Evolutionary conservation across 2,797 vertebrate genomes (phyloP).

Genomic region (Diglossa cyanea): DNA sequence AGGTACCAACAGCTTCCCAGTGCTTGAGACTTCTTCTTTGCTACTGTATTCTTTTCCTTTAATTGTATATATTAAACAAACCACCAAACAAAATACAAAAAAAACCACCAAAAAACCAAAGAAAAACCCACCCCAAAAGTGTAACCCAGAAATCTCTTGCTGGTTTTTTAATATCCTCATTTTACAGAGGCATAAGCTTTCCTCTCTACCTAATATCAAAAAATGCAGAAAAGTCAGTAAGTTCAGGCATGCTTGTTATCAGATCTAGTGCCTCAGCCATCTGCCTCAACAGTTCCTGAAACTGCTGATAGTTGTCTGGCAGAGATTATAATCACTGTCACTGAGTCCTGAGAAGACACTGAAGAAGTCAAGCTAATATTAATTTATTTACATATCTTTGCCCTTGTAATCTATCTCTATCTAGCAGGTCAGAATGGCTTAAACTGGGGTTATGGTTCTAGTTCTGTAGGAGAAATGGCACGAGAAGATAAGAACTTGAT

Average conservation of each 20-base stretch:
- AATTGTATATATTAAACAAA: neutral
- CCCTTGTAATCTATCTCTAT: neutral
- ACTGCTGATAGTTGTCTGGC: conserved; percentile 22
- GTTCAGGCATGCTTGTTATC: conserved; percentile 25
- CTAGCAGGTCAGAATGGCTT: neutral
- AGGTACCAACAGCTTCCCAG: neutral
- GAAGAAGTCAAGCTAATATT: neutral
- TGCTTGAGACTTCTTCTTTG: neutral
- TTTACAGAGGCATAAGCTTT: neutral
- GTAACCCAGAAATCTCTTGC: neutral
- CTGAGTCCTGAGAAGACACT: neutral
- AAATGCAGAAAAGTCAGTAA: neutral
- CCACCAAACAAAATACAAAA: neutral
- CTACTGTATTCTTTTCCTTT: neutral
- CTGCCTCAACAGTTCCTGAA: conserved; percentile 27
- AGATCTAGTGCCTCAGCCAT: conserved; percentile 26
- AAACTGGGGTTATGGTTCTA: neutral
- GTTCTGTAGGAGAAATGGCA: neutral
- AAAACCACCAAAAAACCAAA: neutral
- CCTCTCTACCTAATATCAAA: neutral
- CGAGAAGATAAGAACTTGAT: neutral
- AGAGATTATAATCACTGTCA: neutral
- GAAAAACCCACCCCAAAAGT: neutral
- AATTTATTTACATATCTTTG: neutral
- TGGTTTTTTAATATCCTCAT: neutral